Base-by-base conservation (phyloP, 2,888 invertebrate genomes). In the Penaeus monodon region DNA sequence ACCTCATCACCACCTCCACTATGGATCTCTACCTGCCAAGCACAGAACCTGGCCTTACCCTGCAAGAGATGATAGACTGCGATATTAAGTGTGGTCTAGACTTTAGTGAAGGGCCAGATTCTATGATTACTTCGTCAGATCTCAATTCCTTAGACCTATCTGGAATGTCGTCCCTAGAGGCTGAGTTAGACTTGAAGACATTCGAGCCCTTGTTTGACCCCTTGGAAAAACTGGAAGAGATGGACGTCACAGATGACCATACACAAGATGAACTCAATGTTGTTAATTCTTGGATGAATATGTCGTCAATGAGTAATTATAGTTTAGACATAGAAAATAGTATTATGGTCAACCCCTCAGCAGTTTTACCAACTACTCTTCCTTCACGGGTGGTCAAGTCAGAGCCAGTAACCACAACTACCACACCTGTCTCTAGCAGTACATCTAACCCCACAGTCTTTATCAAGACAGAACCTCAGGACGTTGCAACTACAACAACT, bases 61-160 rank as follows among this genome's bases (percentile, higher is more conserved):
- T 97, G 91, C 96, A 97, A 92, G 97, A 97, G 92, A 96, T 97
- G 96, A 94, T 97, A 90, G 97, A 97, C 92, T 95, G 96, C 92
- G 97, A 97, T 92, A 96, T 97, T 90, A 96, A 96, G 92, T 84
- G 84, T 73, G 89, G 88, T 12, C 44, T 89, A n/a, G 85, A 88
- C 57, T 89, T 90, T 86, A 91, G 89, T 22, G 95, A 95, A 91
- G 94, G 95, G 91, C 95, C 95, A 91, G 95, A 95, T 88, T 94
- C 92, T 88, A 92, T 92, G 22, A 83, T 86, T 27, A 80, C 81
- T n/a, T 86, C 88, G 0, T 86, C 86, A 3, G 86, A 87, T 74
- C 81, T 87, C 76, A 80, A 82, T 38, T 88, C 88, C 27, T 81
- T 86, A 44, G 88, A 86, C 74, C 83, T 88, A 14, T 88, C 86